phyloP scores from a whole-genome alignment of 2,797 vertebrate species.

The Melanotaenia nigrans region DNA sequence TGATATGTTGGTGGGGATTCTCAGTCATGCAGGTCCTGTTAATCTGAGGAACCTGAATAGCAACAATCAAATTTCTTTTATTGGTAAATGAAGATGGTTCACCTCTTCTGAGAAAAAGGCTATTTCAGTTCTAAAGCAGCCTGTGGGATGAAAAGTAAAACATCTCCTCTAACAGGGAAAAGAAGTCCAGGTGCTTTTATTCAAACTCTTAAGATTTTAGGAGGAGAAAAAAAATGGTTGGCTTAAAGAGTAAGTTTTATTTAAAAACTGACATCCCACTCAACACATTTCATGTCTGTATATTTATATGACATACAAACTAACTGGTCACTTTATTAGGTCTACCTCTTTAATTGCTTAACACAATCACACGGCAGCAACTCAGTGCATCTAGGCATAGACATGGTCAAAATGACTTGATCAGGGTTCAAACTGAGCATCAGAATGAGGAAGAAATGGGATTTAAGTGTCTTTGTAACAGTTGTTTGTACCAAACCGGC shows the following conservation, averaged over 20 bases:
- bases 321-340: background rate
- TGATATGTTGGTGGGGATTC: background rate
- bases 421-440: background rate
- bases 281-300: background rate
- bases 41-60: background rate
- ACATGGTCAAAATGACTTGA: background rate
- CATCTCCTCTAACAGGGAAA: background rate
- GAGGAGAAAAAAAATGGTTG: no score
- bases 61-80: background rate
- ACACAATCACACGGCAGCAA: background rate
- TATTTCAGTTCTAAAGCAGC: background rate
- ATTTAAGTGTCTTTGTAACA: background rate
- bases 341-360: background rate
- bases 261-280: background rate
- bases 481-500: no score
- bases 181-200: background rate
- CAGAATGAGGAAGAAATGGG: background rate
- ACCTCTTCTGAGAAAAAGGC: background rate
- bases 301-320: background rate
- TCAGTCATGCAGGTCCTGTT: background rate
- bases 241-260: no score
- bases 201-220: background rate
- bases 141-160: background rate
- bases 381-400: background rate
- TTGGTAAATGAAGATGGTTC: background rate